These are phyloP conservation scores for Elysia crispata DNA, from an alignment of 2,888 invertebrate species.

Conservation along the genomic window DNA sequence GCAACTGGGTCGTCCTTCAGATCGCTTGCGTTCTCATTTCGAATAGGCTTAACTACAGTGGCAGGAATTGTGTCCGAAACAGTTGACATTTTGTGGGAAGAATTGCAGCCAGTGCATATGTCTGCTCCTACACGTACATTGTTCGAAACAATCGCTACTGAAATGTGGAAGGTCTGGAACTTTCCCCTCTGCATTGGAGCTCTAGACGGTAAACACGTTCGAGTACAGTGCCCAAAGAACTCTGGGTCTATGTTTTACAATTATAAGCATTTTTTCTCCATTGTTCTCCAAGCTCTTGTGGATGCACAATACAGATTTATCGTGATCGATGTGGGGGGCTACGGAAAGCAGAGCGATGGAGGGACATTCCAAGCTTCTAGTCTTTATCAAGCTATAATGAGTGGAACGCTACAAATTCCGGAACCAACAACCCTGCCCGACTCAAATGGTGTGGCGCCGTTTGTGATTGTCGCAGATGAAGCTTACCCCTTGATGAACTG, in stretches of 20 bases:
- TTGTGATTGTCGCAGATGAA: slow-evolving; percentile 7
- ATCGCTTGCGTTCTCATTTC: too few relatives aligned
- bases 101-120: background rate
- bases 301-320: slow-evolving; percentile 36
- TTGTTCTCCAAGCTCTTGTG: background rate
- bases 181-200: slow-evolving; percentile 2
- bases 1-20: too few relatives aligned
- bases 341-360: slow-evolving; percentile 36
- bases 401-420: slow-evolving; percentile 14
- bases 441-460: slow-evolving; percentile 15
- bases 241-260: background rate
- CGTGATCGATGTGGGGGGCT: slow-evolving; percentile 23
- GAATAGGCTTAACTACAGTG: background rate
- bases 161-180: background rate
- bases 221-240: slow-evolving; percentile 6
- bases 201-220: background rate
- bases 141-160: background rate
- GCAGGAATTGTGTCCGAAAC: background rate
- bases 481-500: slow-evolving; percentile 16
- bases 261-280: background rate
- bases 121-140: background rate
- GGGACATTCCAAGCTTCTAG: slow-evolving; percentile 28
- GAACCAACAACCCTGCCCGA: slow-evolving; percentile 9
- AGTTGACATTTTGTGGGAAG: background rate
- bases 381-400: slow-evolving; percentile 12